Evolutionary conservation across 2,888 invertebrate genomes (phyloP).

Genomic region (Agrochola litura): DNA sequence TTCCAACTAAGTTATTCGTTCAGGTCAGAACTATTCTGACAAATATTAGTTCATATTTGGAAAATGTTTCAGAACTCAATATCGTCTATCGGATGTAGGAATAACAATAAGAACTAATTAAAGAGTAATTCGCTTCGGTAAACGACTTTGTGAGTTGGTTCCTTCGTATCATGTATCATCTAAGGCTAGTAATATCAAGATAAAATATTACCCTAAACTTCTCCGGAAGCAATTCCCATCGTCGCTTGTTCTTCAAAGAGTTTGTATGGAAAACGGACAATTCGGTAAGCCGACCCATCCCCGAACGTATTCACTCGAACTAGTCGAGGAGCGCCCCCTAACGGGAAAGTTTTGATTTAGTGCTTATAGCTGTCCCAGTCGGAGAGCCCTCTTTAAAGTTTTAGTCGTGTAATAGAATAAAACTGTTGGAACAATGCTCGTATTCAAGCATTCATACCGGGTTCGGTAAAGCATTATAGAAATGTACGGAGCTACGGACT

Average conservation of each 20-base stretch:
- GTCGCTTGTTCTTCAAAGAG: conserved; percentile 75
- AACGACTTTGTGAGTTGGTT: conserved; percentile 39
- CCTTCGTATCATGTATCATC: conserved; percentile 57
- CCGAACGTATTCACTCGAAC: conserved; percentile 83
- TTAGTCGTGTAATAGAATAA: conserved; percentile 89
- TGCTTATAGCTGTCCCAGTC: conserved; percentile 88
- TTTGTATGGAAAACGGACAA: conserved; percentile 80
- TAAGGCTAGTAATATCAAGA: conserved; percentile 65
- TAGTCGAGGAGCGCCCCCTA: conserved; percentile 80
- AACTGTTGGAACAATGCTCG: conserved; percentile 86
- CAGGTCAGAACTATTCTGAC: conserved; percentile 48
- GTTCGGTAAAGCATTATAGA: conserved; percentile 76
- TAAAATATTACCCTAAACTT: conserved; percentile 74
- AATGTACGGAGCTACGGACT: conserved; percentile 80
- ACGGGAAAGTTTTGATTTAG: conserved; percentile 90
- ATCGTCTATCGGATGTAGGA: conserved; percentile 38
- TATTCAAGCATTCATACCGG: conserved; percentile 82
- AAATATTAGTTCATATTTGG: conserved; percentile 54
- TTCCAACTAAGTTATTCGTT: conserved; percentile 42
- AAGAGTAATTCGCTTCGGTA: conserved; percentile 47
- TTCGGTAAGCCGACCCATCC: conserved; percentile 76
- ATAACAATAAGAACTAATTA: conserved; percentile 56
- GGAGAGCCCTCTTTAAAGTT: conserved; percentile 87
- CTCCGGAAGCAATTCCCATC: conserved; percentile 70
- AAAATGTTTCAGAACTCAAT: conserved; percentile 50